Evolutionary conservation across 2,113 vertebrate genomes (phyloP).

Genomic region (Arvicanthis niloticus): DNA sequence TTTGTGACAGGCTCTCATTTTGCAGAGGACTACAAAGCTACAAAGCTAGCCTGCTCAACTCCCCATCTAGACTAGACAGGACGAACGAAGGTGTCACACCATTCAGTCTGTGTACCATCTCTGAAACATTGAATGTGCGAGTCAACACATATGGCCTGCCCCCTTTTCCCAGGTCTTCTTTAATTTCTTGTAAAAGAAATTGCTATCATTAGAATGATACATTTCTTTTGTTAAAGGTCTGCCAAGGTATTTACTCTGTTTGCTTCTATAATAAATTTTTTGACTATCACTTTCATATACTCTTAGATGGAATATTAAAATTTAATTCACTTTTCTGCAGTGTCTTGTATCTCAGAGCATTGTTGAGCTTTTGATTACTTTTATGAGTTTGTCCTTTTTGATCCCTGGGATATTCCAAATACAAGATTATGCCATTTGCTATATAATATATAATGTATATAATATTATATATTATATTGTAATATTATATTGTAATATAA

Average conservation of each 20-base stretch:
- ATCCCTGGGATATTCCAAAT: neutral
- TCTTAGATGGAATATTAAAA: neutral
- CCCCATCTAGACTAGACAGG: no score
- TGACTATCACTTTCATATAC: neutral
- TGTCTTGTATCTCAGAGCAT: neutral
- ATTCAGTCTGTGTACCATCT: neutral
- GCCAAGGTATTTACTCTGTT: neutral
- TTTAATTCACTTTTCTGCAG: neutral
- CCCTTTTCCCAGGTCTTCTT: neutral
- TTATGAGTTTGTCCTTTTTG: neutral
- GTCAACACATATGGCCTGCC: neutral
- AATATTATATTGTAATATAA: no score
- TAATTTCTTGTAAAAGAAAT: neutral
- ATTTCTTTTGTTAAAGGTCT: conserved; percentile 24
- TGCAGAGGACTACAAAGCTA: no score
- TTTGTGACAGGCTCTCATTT: neutral
- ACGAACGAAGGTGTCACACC: neutral
- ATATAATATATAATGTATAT: no score
- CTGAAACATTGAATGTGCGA: neutral
- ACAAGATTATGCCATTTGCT: neutral
- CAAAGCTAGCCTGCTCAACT: neutral
- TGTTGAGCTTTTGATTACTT: neutral
- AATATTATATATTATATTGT: no score
- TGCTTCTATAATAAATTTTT: neutral
- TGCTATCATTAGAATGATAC: neutral